Conservation (phyloP, 1,140 invertebrate genomes). For the Eumaeus atala region DNA sequence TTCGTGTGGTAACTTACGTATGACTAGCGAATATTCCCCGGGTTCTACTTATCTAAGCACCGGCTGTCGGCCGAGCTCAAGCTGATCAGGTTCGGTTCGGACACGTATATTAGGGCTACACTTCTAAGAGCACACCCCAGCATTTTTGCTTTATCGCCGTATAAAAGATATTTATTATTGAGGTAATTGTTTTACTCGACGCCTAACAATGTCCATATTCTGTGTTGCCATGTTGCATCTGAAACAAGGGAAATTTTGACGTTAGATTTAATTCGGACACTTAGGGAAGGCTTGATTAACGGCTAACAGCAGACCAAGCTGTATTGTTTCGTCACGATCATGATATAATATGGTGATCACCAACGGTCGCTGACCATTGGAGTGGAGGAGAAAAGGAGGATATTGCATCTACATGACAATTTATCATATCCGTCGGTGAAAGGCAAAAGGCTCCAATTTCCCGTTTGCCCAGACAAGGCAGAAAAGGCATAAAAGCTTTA, state of each 20-base stretch:
- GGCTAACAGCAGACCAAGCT: slow-evolving; percentile 2
- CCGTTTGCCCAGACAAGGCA: no score
- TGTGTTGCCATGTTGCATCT: slow-evolving; percentile 59
- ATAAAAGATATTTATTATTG: slow-evolving; percentile 35
- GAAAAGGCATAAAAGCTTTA: no score
- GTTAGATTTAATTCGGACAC: no score
- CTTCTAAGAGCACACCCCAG: slow-evolving; percentile 63
- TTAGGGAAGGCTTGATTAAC: no score
- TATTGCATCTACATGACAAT: no score
- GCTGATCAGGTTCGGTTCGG: slow-evolving; percentile 33
- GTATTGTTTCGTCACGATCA: no score
- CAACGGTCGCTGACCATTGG: no score
- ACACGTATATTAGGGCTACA: slow-evolving; percentile 52
- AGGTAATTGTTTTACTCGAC: slow-evolving; percentile 32
- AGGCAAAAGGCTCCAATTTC: no score
- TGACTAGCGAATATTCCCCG: slow-evolving; percentile 58
- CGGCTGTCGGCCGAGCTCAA: slow-evolving; percentile 66
- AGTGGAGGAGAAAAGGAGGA: no score
- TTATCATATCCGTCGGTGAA: no score
- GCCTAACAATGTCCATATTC: slow-evolving; percentile 27
- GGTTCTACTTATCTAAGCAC: slow-evolving; percentile 63
- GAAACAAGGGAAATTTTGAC: slow-evolving; percentile 48
- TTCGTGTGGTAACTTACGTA: slow-evolving; percentile 61
- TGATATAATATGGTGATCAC: no score
- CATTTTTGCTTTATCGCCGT: slow-evolving; percentile 56